phyloP scores from a whole-genome alignment of 2,888 invertebrate species.

The Drosophila silvestris region DNA sequence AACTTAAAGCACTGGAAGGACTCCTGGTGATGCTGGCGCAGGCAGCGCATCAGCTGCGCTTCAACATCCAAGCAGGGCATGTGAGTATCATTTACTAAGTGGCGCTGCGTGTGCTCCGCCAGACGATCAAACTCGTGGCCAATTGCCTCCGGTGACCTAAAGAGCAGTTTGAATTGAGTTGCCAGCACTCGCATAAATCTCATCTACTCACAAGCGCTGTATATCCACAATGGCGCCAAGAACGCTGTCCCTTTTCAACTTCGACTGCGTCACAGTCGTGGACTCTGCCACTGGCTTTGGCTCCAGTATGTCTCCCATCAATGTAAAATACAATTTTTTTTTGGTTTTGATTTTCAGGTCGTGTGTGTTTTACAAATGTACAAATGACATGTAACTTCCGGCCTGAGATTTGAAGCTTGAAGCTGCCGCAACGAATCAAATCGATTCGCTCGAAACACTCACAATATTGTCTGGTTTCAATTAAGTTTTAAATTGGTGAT shows the following conservation, averaged over 20 bases:
- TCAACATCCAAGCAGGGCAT: constrained; percentile 49
- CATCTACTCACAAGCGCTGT: constrained; percentile 59
- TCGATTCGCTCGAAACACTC: not conserved
- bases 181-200: not conserved
- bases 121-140: constrained; percentile 59
- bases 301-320: constrained; percentile 28
- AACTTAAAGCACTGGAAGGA: constrained; percentile 50
- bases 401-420: not conserved
- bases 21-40: constrained; percentile 33
- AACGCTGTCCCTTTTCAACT: constrained; percentile 31
- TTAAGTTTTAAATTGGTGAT: not conserved
- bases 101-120: constrained; percentile 25
- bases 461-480: not conserved
- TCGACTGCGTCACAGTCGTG: constrained; percentile 5
- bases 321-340: not conserved
- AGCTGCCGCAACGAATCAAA: not conserved
- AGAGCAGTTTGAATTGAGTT: not conserved
- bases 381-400: not conserved
- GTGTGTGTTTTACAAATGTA: not conserved
- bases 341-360: not conserved
- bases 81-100: constrained; percentile 14
- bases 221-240: constrained; percentile 53
- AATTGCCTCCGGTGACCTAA: constrained; percentile 56
- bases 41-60: constrained; percentile 40
- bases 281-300: not conserved